phyloP scores from a whole-genome alignment of 2,888 invertebrate species.

The Plagodis pulveraria region DNA sequence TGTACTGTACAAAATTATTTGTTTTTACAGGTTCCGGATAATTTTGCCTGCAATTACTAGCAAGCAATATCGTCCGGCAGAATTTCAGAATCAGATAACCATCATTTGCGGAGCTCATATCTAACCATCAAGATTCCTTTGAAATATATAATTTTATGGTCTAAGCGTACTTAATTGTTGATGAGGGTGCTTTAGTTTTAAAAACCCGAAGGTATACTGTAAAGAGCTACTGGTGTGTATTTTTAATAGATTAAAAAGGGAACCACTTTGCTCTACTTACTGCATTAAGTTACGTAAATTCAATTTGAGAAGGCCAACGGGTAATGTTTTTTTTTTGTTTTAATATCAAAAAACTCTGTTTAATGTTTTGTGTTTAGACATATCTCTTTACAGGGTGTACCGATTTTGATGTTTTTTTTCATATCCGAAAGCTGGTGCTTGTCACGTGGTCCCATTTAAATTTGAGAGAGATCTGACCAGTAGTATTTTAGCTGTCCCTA shows the following conservation, averaged over 20 bases:
- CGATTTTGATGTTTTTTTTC: too few species aligned
- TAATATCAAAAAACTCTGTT: background rate
- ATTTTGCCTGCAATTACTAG: too few species aligned
- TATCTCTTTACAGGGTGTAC: too few species aligned
- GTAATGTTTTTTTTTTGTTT: conserved; percentile 1
- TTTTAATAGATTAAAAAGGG: conserved; percentile 34
- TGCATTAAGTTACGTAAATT: conserved; percentile 12
- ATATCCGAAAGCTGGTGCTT: too few species aligned
- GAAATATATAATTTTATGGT: conserved; percentile 21
- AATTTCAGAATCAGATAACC: background rate
- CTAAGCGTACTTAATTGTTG: conserved; percentile 23
- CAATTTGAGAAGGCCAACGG: background rate
- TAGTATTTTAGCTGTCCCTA: too few species aligned
- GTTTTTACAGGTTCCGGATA: too few species aligned
- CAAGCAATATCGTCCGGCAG: background rate
- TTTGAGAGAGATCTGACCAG: too few species aligned
- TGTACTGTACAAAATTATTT: too few species aligned
- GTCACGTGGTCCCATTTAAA: too few species aligned
- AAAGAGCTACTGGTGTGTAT: conserved; percentile 22
- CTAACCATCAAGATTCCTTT: conserved; percentile 7
- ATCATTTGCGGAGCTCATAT: background rate
- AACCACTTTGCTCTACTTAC: conserved; percentile 16
- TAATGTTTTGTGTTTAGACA: background rate
- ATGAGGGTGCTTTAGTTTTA: conserved; percentile 21
- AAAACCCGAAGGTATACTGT: conserved; percentile 14